Conservation (phyloP, 1,140 invertebrate species). For the Heliothis subflexa region DNA sequence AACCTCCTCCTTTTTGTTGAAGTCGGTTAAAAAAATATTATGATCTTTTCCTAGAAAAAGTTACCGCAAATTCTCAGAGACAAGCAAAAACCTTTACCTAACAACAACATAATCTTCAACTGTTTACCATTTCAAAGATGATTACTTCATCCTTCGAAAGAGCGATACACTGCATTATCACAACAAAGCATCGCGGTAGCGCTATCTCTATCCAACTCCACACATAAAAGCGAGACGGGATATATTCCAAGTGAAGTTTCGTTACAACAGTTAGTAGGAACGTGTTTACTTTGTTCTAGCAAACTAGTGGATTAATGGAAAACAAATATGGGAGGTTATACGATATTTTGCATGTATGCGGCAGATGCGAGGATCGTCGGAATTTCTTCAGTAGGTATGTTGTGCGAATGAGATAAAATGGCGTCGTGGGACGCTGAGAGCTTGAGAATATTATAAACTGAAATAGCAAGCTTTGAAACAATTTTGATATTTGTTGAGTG, state of each 20-base stretch:
- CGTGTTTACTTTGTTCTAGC: constrained; percentile 55
- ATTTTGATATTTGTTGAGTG: not conserved
- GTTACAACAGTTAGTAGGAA: constrained; percentile 43
- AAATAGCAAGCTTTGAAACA: constrained; percentile 11
- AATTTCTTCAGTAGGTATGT: constrained; percentile 39
- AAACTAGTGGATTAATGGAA: constrained; percentile 60
- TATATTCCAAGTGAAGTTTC: constrained; percentile 39
- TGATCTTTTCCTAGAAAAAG: no score
- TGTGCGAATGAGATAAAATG: constrained; percentile 21
- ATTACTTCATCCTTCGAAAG: constrained; percentile 23
- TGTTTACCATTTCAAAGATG: constrained; percentile 38
- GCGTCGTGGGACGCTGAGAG: not conserved
- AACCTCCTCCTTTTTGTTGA: no score
- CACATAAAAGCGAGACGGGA: not conserved
- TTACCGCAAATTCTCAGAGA: not conserved
- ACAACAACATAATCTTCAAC: constrained; percentile 4
- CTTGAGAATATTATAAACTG: not conserved
- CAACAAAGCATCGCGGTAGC: constrained; percentile 8
- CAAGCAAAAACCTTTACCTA: not conserved
- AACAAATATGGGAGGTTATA: constrained; percentile 58
- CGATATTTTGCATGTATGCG: constrained; percentile 42
- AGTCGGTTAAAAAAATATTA: no score
- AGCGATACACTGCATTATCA: constrained; percentile 28
- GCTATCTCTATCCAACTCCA: constrained; percentile 1
- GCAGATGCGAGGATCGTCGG: constrained; percentile 31